Percentiles rank a stretch among this genome's conserved stretches.
These are phyloP conservation scores for Diabrotica virgifera DNA, from an alignment of 1,140 invertebrate species.

Conservation along the genomic window DNA sequence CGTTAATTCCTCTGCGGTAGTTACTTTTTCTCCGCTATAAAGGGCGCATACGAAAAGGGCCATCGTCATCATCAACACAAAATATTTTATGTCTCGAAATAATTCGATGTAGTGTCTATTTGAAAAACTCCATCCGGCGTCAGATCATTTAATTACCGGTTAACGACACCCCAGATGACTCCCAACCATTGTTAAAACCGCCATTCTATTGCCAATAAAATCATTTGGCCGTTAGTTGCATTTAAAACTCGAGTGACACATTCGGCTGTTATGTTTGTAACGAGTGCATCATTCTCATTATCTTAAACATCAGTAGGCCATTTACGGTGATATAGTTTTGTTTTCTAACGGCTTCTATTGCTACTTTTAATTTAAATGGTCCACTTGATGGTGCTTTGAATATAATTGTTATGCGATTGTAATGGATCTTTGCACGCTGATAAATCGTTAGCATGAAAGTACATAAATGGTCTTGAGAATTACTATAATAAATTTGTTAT, in stretches of 20 bases:
- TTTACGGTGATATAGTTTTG: neutral
- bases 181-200: constrained; percentile 32
- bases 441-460: too few relatives aligned
- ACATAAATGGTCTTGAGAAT: too few relatives aligned
- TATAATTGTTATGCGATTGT: too few relatives aligned
- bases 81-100: constrained; percentile 18
- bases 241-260: constrained; percentile 23
- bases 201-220: constrained; percentile 39
- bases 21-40: neutral
- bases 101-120: constrained; percentile 9
- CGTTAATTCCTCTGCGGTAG: too few relatives aligned
- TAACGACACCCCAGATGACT: constrained; percentile 39
- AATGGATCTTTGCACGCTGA: too few relatives aligned
- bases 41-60: neutral
- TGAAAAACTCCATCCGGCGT: constrained; percentile 37
- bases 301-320: neutral
- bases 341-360: neutral
- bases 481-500: too few relatives aligned
- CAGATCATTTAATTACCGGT: constrained; percentile 42
- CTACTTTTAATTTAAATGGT: neutral
- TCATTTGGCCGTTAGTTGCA: constrained; percentile 36
- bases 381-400: neutral
- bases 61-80: neutral
- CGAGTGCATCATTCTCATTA: constrained; percentile 3
- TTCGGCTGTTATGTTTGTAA: constrained; percentile 8